Conservation (phyloP, 2,797 vertebrate genomes). For the Ataeniobius toweri region DNA sequence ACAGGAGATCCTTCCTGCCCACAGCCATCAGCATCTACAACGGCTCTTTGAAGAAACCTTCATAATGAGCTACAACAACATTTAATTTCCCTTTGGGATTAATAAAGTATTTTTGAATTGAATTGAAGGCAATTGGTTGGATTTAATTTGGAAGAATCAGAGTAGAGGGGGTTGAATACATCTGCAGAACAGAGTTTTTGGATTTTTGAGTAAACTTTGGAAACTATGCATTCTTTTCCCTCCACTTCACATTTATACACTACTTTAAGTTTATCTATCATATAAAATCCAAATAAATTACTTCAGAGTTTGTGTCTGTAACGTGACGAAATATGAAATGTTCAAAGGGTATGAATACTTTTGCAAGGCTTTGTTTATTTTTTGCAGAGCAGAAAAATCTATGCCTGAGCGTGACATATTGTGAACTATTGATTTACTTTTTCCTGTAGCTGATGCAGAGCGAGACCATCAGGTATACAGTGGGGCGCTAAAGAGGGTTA, state of each 20-base stretch:
- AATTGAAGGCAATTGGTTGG: neutral
- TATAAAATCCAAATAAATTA: neutral
- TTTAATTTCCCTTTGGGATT: no score
- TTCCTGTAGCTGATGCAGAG: conserved; percentile 48
- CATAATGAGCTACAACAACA: no score
- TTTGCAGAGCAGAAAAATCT: conserved; percentile 21
- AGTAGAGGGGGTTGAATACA: neutral
- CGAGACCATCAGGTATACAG: conserved; percentile 55
- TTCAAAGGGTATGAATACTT: neutral
- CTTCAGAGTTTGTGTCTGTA: neutral
- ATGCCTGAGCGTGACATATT: conserved; percentile 33
- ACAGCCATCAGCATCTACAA: no score
- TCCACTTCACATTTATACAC: neutral
- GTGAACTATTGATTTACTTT: conserved; percentile 61
- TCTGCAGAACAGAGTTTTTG: neutral
- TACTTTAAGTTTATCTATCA: neutral
- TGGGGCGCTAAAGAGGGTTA: conserved; percentile 85
- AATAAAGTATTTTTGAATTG: no score
- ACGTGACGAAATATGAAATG: neutral
- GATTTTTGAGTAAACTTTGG: no score
- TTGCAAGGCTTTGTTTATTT: neutral
- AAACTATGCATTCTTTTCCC: neutral
- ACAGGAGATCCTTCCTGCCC: no score
- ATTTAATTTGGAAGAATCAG: neutral
- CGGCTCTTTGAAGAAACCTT: no score